Evolutionary conservation across 1,140 invertebrate genomes (phyloP).

Genomic region (Odontomachus brunneus): DNA sequence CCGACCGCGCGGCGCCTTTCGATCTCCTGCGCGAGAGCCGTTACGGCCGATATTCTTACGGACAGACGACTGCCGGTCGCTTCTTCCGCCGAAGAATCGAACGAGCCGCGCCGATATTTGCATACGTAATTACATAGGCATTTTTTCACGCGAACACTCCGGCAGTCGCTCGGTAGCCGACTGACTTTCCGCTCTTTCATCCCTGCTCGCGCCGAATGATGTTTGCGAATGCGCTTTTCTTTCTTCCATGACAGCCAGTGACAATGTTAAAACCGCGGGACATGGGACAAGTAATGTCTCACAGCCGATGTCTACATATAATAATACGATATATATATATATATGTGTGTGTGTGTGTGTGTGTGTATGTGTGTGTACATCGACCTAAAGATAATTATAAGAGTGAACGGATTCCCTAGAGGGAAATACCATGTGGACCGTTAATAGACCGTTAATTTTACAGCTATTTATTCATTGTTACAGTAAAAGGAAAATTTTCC

Average conservation of each 20-base stretch:
- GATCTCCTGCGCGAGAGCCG: constrained; percentile 29
- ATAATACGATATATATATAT: not conserved
- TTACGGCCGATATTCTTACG: constrained; percentile 42
- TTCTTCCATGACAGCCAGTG: not conserved
- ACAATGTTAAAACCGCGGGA: not conserved
- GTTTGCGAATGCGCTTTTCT: too few species aligned
- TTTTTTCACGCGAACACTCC: not conserved
- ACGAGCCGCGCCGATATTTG: constrained; percentile 28
- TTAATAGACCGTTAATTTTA: too few species aligned
- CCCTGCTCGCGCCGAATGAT: too few species aligned
- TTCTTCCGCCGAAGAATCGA: not conserved
- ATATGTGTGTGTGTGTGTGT: too few species aligned
- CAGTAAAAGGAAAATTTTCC: too few species aligned
- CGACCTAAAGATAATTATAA: constrained; percentile 10
- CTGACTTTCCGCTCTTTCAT: not conserved
- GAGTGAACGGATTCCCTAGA: too few species aligned
- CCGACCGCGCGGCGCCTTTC: constrained; percentile 53
- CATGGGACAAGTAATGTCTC: not conserved
- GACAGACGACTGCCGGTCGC: constrained; percentile 18
- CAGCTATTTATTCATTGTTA: too few species aligned
- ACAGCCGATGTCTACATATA: not conserved
- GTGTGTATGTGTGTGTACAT: not conserved
- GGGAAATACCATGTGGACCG: too few species aligned
- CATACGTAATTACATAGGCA: constrained; percentile 38
- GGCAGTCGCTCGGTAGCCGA: not conserved